Conservation (phyloP, 2,113 vertebrate species). For the Menidia beryllina region DNA sequence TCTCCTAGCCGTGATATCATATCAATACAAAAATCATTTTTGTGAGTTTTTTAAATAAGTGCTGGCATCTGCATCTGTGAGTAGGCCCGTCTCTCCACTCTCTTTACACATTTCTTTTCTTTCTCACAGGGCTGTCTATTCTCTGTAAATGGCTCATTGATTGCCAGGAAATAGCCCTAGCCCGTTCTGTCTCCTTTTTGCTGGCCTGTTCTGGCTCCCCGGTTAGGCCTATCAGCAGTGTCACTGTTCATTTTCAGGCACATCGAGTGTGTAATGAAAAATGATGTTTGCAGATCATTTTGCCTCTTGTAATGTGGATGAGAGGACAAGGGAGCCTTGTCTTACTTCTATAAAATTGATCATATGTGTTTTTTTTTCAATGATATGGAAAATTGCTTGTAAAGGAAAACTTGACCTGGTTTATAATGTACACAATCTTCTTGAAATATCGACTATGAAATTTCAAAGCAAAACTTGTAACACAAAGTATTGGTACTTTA, state of each 20-base stretch:
- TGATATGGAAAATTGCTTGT: too few species aligned
- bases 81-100: slow-evolving; percentile 17
- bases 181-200: slow-evolving; percentile 21
- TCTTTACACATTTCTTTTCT: neutral
- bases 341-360: slow-evolving; percentile 7
- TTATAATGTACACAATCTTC: too few species aligned
- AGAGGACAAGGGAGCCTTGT: slow-evolving; percentile 11
- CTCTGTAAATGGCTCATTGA: slow-evolving; percentile 54
- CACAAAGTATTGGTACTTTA: too few species aligned
- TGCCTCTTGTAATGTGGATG: slow-evolving; percentile 35
- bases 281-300: slow-evolving; percentile 52
- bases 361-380: slow-evolving; percentile 11
- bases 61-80: slow-evolving; percentile 40
- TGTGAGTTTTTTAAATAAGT: slow-evolving; percentile 32
- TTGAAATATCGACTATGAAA: too few species aligned
- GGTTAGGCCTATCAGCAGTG: slow-evolving; percentile 59
- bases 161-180: slow-evolving; percentile 54
- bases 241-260: slow-evolving; percentile 66
- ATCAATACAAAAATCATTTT: slow-evolving; percentile 32
- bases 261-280: slow-evolving; percentile 61
- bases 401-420: too few species aligned
- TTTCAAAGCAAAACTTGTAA: too few species aligned
- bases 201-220: slow-evolving; percentile 46
- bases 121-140: slow-evolving; percentile 27
- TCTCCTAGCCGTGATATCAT: slow-evolving; percentile 41